These are phyloP conservation scores for Chaenocephalus aceratus DNA, from an alignment of 2,113 vertebrate genomes.

Conservation along the genomic window DNA sequence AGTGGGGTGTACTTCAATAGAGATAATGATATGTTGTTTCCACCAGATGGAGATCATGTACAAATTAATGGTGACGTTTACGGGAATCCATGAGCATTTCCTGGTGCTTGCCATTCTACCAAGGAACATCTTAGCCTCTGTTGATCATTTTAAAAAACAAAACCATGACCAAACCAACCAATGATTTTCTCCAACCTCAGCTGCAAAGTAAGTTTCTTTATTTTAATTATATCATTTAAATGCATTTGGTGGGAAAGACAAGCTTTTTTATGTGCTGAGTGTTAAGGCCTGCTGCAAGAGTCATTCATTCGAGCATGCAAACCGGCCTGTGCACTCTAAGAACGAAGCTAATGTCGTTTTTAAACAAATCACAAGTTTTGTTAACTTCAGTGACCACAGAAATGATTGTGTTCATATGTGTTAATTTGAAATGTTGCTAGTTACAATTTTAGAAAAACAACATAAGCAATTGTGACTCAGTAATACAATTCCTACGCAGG, in stretches of 20 bases:
- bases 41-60: conserved; percentile 4
- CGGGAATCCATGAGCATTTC: too few species aligned
- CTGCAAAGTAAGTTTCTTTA: conserved; percentile 35
- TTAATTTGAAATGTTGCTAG: neutral
- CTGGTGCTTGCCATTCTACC: too few species aligned
- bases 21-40: neutral
- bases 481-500: neutral
- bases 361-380: neutral
- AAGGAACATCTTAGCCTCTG: rapidly evolving
- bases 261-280: neutral
- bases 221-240: neutral
- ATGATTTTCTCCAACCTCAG: neutral
- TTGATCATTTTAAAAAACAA: neutral
- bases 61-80: too few species aligned
- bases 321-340: neutral
- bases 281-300: neutral
- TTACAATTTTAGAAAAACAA: neutral
- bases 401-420: neutral
- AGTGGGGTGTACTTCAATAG: neutral
- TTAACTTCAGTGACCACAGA: neutral
- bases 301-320: conserved; percentile 24
- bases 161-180: neutral
- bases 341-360: neutral
- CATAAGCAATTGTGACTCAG: rapidly evolving
- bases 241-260: neutral